These are phyloP conservation scores for Selene dorsalis DNA, from an alignment of 2,797 vertebrate species.

Conservation along the genomic window DNA sequence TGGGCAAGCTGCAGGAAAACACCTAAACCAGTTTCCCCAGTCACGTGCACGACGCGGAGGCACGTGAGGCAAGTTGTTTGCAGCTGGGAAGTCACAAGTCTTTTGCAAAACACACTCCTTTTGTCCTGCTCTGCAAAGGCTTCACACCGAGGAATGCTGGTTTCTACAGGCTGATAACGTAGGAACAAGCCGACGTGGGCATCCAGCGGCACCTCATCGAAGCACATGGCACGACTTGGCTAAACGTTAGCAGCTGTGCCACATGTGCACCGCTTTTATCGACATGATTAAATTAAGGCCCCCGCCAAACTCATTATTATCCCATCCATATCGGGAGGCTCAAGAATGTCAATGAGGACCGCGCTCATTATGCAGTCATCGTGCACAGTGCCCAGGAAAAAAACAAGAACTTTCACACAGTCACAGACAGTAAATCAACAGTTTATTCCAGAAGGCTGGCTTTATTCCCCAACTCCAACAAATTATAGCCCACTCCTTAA, in stretches of 20 bases:
- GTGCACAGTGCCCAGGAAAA: conserved; percentile 30
- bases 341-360: conserved; percentile 73
- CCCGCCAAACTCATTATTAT: conserved; percentile 76
- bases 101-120: conserved; percentile 68
- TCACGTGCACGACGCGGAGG: conserved; percentile 40
- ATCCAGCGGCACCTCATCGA: conserved; percentile 45
- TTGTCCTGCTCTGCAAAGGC: conserved; percentile 54
- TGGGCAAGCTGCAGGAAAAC: conserved; percentile 39
- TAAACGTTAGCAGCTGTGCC: conserved; percentile 74
- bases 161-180: conserved; percentile 46
- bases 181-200: conserved; percentile 51
- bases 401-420: conserved; percentile 50
- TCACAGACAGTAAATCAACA: conserved; percentile 47
- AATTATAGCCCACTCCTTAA: conserved; percentile 33
- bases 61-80: conserved; percentile 49
- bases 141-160: conserved; percentile 63
- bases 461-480: conserved; percentile 38
- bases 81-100: conserved; percentile 61
- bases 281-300: conserved; percentile 77
- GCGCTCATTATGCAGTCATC: conserved; percentile 59
- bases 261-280: conserved; percentile 73
- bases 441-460: background rate
- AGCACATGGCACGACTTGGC: conserved; percentile 37
- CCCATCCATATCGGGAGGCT: conserved; percentile 66
- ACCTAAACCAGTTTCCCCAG: conserved; percentile 68